A percentile compares a stretch with the other conserved stretches of the same genome.
phyloP scores from a whole-genome alignment of 2,797 vertebrate species.

The Melopsittacus undulatus region DNA sequence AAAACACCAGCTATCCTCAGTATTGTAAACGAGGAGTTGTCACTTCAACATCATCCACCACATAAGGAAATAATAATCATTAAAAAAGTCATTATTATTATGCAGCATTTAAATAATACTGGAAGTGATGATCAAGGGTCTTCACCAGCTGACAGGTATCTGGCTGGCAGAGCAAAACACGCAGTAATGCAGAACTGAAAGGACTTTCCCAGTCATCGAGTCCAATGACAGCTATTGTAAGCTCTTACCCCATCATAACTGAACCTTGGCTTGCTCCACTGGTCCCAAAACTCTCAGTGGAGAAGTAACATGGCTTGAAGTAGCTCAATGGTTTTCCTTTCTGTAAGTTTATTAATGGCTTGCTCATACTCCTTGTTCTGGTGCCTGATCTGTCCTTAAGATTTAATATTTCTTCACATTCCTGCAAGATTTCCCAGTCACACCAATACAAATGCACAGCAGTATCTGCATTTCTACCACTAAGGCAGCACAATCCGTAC shows the following conservation, averaged over 20 bases:
- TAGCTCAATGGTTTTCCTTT: not conserved
- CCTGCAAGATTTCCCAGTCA: not conserved
- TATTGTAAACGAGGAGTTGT: not conserved
- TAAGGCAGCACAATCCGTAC: not conserved
- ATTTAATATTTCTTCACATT: not conserved
- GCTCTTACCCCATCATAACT: too few species aligned
- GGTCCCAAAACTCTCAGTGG: not conserved
- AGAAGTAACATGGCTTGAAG: not conserved
- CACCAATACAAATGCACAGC: fast-evolving
- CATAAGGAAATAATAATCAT: not conserved
- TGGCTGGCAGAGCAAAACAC: not conserved
- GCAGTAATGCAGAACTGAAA: not conserved
- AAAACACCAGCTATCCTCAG: not conserved
- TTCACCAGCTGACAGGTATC: not conserved
- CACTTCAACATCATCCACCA: not conserved
- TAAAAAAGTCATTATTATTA: not conserved
- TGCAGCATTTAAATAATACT: not conserved
- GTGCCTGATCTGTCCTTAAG: not conserved
- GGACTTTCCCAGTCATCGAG: not conserved
- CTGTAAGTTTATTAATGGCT: not conserved
- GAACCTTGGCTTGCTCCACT: not conserved
- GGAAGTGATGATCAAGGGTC: not conserved
- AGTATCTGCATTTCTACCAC: not conserved
- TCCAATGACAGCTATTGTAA: not conserved
- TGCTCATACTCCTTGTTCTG: not conserved